Conservation (phyloP, 2,113 vertebrate species). For the Nicator chloris region DNA sequence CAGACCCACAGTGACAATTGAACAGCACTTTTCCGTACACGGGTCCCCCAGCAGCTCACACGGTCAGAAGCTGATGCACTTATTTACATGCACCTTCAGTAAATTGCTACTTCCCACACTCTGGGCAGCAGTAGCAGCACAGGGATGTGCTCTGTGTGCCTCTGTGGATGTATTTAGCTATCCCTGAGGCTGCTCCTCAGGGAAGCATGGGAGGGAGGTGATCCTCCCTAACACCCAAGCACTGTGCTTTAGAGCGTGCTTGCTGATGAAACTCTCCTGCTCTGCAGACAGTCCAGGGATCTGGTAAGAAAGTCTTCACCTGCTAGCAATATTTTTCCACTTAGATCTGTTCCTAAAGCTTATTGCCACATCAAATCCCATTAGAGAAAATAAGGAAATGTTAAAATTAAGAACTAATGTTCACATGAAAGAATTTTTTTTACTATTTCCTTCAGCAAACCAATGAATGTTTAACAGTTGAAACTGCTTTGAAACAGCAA, state of each 20-base stretch:
- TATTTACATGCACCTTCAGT: not conserved
- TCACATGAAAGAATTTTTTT: conserved; percentile 67
- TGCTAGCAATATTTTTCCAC: conserved; percentile 63
- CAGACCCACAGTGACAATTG: rapidly evolving
- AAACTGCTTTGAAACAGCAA: conserved; percentile 70
- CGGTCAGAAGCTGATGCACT: rapidly evolving
- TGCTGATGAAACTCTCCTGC: not conserved
- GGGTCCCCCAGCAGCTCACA: not conserved
- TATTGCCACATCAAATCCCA: conserved; percentile 67
- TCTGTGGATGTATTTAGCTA: not conserved
- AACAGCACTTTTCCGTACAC: rapidly evolving
- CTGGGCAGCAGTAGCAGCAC: not conserved
- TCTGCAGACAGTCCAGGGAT: not conserved
- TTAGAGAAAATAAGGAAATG: conserved; percentile 71
- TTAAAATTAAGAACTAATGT: conserved; percentile 74
- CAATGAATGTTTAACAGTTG: conserved; percentile 68
- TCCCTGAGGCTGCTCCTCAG: not conserved
- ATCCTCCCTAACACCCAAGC: not conserved
- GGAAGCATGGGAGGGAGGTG: not conserved
- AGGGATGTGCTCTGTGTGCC: not conserved
- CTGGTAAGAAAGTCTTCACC: conserved; percentile 41
- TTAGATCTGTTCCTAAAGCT: conserved; percentile 58
- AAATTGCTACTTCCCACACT: not conserved
- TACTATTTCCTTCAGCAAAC: conserved; percentile 68
- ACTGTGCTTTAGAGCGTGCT: rapidly evolving